These are phyloP conservation scores for Sparus aurata DNA, from an alignment of 2,797 vertebrate species.

Conservation along the genomic window DNA sequence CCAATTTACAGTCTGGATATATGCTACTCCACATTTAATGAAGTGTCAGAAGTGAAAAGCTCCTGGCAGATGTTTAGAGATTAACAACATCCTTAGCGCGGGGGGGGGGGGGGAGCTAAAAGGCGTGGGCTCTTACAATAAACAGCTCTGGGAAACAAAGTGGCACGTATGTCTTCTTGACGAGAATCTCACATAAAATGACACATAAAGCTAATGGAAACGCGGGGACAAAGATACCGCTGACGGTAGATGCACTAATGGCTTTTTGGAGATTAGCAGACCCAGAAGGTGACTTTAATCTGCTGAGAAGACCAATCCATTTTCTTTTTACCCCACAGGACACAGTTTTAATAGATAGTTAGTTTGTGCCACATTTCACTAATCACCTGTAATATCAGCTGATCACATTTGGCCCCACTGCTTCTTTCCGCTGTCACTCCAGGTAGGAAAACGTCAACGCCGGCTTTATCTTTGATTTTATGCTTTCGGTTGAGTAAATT, in stretches of 20 bases:
- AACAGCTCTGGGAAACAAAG: conserved; percentile 66
- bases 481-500: conserved; percentile 1
- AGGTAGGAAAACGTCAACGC: neutral
- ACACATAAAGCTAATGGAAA: conserved; percentile 69
- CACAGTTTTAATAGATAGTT: conserved; percentile 46
- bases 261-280: conserved; percentile 69
- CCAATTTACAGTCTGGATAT: conserved; percentile 27
- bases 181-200: conserved; percentile 52
- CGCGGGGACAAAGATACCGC: conserved; percentile 33
- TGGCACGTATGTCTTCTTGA: conserved; percentile 44
- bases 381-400: conserved; percentile 34
- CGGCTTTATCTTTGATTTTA: neutral
- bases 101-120: conserved; percentile 24
- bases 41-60: conserved; percentile 36
- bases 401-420: conserved; percentile 21
- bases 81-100: conserved; percentile 43
- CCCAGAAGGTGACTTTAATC: conserved; percentile 68
- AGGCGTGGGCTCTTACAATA: conserved; percentile 33
- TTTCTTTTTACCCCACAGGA: conserved; percentile 62
- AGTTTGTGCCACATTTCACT: conserved; percentile 22
- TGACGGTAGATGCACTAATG: conserved; percentile 64
- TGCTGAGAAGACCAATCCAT: conserved; percentile 59
- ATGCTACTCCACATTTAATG: conserved; percentile 32
- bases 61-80: conserved; percentile 47
- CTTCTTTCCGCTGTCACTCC: neutral